Percentiles rank a stretch among this genome's conserved stretches.
Evolutionary conservation across 2,797 vertebrate genomes (phyloP).

Genomic region (Jordanella pulchra): DNA sequence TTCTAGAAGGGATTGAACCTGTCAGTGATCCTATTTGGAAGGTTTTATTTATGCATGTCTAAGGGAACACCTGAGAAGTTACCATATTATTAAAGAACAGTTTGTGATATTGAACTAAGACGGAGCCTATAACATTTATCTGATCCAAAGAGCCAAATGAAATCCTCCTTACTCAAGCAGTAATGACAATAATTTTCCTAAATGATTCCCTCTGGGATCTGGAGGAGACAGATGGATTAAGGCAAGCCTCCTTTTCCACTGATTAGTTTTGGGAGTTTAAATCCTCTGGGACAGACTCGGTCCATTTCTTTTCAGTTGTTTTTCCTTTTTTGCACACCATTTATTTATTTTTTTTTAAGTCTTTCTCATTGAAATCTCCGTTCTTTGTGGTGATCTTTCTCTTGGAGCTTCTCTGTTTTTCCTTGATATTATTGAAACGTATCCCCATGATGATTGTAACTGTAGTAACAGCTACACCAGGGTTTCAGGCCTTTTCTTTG

Average conservation of each 20-base stretch:
- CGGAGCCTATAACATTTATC: neutral
- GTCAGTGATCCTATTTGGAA: neutral
- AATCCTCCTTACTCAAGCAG: conserved; percentile 1
- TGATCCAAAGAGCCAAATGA: neutral
- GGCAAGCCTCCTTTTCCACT: conserved; percentile 21
- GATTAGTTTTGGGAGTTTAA: conserved; percentile 34
- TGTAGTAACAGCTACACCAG: conserved; percentile 58
- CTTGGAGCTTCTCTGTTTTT: conserved; percentile 1
- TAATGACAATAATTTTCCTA: conserved; percentile 29
- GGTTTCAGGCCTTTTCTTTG: conserved; percentile 29
- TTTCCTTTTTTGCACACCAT: neutral
- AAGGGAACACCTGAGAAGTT: conserved; percentile 5
- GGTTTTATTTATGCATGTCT: conserved; percentile 6
- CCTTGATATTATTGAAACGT: conserved; percentile 34
- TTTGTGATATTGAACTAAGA: conserved; percentile 5
- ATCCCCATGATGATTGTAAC: conserved; percentile 53
- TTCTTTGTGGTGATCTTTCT: neutral
- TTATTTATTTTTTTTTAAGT: neutral
- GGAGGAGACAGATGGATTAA: conserved; percentile 12
- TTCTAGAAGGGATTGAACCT: neutral
- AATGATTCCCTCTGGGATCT: conserved; percentile 34
- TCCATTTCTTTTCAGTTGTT: conserved; percentile 35
- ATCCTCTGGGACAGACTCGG: conserved; percentile 28
- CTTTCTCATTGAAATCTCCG: neutral
- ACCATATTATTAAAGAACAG: neutral